Conservation (phyloP, 2,113 vertebrate species). For the Diphyllodes magnificus region DNA sequence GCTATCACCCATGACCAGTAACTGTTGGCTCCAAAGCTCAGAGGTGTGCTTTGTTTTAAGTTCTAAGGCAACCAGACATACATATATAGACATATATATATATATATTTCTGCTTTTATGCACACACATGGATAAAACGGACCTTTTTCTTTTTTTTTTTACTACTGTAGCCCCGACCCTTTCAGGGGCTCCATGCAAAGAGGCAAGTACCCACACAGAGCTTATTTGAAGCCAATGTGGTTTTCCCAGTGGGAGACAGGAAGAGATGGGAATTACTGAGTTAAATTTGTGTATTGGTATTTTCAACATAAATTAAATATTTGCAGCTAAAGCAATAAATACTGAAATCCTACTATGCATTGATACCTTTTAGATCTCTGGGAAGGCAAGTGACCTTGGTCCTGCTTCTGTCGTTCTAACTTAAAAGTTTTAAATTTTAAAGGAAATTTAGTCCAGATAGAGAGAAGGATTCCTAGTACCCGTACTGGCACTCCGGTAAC, state of each 20-base stretch:
- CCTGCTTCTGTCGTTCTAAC: neutral
- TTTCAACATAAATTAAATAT: conserved; percentile 36
- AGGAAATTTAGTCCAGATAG: conserved; percentile 16
- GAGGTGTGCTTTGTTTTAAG: neutral
- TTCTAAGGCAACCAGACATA: neutral
- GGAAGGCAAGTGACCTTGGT: neutral
- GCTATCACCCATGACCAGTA: neutral
- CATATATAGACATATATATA: neutral
- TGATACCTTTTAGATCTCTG: conserved; percentile 21
- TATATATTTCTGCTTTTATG: neutral
- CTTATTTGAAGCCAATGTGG: conserved; percentile 8
- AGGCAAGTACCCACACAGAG: neutral
- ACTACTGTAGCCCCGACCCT: neutral
- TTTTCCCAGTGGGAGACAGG: conserved; percentile 37
- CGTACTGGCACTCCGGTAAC: neutral
- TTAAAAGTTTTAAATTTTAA: conserved; percentile 12
- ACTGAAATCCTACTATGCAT: neutral
- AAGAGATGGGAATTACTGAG: conserved; percentile 23
- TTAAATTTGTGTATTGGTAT: conserved; percentile 40
- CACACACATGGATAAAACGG: neutral
- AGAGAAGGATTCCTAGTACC: neutral
- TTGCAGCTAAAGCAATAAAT: conserved; percentile 51
- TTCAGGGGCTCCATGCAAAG: neutral
- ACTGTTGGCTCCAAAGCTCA: neutral
- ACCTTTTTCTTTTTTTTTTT: neutral